Conservation (phyloP, 1,140 invertebrate genomes). For the Rhopalosiphum padi region DNA sequence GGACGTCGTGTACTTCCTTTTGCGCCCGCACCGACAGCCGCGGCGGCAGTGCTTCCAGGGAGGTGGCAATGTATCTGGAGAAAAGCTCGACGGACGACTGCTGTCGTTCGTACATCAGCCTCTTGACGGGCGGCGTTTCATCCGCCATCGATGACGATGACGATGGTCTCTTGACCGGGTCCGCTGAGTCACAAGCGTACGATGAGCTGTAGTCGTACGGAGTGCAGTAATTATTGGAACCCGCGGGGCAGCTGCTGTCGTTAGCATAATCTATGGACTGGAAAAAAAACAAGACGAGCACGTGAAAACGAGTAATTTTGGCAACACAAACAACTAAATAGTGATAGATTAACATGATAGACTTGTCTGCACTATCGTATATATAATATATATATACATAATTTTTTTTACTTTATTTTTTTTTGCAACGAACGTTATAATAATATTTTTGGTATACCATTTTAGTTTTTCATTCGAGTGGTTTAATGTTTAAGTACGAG, state of each 20-base stretch:
- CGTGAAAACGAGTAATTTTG: neutral
- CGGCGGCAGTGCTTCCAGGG: neutral
- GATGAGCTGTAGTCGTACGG: neutral
- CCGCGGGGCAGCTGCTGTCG: neutral
- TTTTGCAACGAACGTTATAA: neutral
- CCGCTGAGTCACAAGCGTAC: neutral
- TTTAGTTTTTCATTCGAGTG: neutral
- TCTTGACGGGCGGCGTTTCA: neutral
- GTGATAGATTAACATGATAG: neutral
- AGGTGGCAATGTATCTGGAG: conserved; percentile 21
- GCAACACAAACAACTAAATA: neutral
- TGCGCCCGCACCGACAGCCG: neutral
- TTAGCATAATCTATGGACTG: conserved; percentile 14
- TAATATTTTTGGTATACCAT: neutral
- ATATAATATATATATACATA: neutral
- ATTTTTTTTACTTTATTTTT: neutral
- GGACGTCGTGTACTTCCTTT: conserved; percentile 16
- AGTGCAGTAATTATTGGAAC: neutral
- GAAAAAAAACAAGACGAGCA: no score
- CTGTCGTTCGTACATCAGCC: neutral
- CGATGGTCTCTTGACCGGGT: neutral
- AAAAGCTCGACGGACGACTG: neutral
- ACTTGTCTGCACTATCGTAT: neutral
- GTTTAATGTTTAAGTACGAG: neutral
- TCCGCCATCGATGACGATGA: neutral